Evolutionary conservation across 92 coral and sea anemone species (phyloP).

Genomic region (Phenganax stokvisi): DNA sequence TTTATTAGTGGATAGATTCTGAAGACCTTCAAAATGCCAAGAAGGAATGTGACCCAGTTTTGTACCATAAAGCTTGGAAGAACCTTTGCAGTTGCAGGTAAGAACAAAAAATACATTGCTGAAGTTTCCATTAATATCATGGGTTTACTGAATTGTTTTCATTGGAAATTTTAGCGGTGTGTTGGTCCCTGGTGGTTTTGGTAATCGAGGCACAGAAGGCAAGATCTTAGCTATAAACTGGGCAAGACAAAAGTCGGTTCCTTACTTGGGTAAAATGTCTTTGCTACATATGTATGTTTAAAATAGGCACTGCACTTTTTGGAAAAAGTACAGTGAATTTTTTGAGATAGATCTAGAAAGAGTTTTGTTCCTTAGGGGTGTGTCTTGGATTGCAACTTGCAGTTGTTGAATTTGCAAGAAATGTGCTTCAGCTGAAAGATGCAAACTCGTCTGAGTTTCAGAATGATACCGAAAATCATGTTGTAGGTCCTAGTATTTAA

Average conservation of each 20-base stretch:
- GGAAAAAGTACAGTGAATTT: background rate
- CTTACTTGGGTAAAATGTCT: conserved; percentile 66
- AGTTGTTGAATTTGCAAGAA: conserved; percentile 86
- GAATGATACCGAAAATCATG: conserved; percentile 79
- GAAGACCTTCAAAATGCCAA: conserved; percentile 61
- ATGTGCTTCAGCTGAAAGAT: conserved; percentile 80
- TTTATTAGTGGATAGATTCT: conserved; percentile 80
- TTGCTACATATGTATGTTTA: too few relatives aligned
- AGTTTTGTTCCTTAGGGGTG: conserved; percentile 54
- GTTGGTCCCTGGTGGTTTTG: conserved; percentile 97
- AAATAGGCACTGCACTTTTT: background rate
- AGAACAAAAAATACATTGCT: conserved; percentile 25
- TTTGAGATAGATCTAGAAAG: background rate
- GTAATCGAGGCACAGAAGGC: conserved; percentile 88
- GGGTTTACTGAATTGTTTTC: background rate
- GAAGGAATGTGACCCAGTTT: conserved; percentile 65
- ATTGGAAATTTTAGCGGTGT: conserved; percentile 58
- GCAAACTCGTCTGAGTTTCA: conserved; percentile 94
- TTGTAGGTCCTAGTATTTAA: conserved; percentile 48
- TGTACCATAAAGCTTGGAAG: conserved; percentile 85
- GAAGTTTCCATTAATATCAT: background rate
- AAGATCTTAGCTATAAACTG: conserved; percentile 91
- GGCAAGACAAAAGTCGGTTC: conserved; percentile 77
- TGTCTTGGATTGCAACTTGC: conserved; percentile 99
- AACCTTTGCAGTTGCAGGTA: conserved; percentile 78